Evolutionary conservation across 2,888 invertebrate genomes (phyloP).

Genomic region (Hydropsyche betteni): DNA sequence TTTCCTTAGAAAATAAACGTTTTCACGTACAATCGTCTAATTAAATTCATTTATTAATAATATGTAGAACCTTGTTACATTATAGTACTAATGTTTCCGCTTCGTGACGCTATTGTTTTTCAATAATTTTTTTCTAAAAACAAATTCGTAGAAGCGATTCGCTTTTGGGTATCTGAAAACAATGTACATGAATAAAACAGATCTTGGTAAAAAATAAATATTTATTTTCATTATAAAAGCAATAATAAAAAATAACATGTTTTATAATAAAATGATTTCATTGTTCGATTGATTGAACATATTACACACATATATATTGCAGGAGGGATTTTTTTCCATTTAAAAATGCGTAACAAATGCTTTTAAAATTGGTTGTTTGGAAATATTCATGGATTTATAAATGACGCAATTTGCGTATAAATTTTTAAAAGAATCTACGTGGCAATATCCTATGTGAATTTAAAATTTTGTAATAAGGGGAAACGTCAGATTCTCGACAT

Average conservation of each 20-base stretch:
- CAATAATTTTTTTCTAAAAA: background rate
- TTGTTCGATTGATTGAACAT: background rate
- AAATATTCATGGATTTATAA: no score
- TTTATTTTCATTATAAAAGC: conserved; percentile 4
- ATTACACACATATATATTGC: no score
- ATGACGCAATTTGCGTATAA: no score
- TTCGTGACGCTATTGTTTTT: conserved; percentile 14
- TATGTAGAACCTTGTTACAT: background rate
- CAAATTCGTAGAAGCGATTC: background rate
- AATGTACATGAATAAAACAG: background rate
- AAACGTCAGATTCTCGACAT: no score
- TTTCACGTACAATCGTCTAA: background rate
- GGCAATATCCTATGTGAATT: no score
- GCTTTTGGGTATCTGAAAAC: background rate
- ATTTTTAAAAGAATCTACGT: no score
- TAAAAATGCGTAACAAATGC: no score
- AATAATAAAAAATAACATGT: conserved; percentile 5
- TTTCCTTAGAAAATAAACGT: background rate
- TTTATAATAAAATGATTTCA: background rate
- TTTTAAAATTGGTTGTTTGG: no score
- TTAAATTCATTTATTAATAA: background rate
- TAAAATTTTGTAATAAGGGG: no score
- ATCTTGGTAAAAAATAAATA: conserved; percentile 11
- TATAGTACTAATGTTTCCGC: conserved; percentile 4
- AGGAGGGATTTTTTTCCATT: no score